Conservation (phyloP, 2,113 vertebrate species). For the Brachyhypopomus occidentalis region DNA sequence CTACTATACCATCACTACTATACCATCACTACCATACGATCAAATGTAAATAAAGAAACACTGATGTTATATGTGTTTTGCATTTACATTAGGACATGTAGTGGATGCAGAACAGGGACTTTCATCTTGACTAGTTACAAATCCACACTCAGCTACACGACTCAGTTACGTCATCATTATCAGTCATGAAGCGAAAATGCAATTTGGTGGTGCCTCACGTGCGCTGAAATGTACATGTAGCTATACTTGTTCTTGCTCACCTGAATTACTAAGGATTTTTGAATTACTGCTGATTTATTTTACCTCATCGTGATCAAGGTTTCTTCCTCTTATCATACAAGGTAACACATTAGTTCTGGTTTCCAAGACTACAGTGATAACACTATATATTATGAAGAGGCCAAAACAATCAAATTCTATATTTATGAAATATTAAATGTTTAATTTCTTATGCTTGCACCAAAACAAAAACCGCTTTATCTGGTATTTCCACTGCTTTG, state of each 20-base stretch:
- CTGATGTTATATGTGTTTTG: neutral
- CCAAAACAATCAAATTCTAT: neutral
- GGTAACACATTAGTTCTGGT: no score
- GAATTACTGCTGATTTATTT: no score
- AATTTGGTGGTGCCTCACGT: neutral
- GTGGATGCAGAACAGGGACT: no score
- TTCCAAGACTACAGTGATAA: no score
- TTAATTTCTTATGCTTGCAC: no score
- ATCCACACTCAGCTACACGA: neutral
- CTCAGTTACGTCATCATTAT: neutral
- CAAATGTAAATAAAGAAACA: neutral
- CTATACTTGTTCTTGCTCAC: neutral
- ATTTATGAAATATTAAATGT: no score
- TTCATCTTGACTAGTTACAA: neutral
- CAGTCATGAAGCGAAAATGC: neutral
- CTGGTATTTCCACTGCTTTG: no score
- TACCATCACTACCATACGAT: neutral
- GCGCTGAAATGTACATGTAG: conserved; percentile 1
- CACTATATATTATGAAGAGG: neutral
- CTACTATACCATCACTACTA: no score
- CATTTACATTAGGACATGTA: no score
- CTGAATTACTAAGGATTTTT: neutral
- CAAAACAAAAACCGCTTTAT: no score
- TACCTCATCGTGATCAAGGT: neutral
- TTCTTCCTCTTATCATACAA: no score